phyloP scores from a whole-genome alignment of 1,140 invertebrate genomes.

The Bradysia coprophila region DNA sequence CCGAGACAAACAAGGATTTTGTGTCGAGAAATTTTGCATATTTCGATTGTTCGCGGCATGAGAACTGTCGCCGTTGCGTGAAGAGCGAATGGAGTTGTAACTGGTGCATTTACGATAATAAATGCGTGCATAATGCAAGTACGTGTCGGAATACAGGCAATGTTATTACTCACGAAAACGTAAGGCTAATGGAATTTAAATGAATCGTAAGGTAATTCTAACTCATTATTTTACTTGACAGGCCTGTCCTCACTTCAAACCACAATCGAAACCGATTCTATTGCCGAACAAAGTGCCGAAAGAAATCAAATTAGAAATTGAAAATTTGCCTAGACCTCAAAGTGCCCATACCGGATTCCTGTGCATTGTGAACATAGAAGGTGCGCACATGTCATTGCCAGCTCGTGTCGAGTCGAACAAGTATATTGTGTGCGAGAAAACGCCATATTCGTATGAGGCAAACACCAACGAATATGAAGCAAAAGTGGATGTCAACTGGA shows the following conservation, averaged over 20 bases:
- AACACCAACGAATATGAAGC: conserved; percentile 72
- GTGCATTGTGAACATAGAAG: conserved; percentile 80
- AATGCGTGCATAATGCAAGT: conserved; percentile 74
- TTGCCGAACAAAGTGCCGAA: conserved; percentile 76
- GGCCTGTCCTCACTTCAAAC: conserved; percentile 66
- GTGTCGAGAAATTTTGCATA: conserved; percentile 85
- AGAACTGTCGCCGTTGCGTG: conserved; percentile 69
- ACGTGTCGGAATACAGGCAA: conserved; percentile 50
- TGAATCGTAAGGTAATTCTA: not conserved
- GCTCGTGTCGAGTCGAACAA: conserved; percentile 66
- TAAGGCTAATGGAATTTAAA: conserved; percentile 24
- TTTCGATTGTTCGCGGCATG: conserved; percentile 82
- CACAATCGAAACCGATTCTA: conserved; percentile 42
- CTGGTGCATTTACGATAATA: conserved; percentile 93
- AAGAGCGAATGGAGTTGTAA: conserved; percentile 80
- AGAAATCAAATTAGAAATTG: conserved; percentile 72
- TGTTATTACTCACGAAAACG: conserved; percentile 67
- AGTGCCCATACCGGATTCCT: conserved; percentile 72
- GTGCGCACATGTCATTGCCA: conserved; percentile 70
- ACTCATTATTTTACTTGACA: conserved; percentile 9
- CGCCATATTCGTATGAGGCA: conserved; percentile 76
- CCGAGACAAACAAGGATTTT: conserved; percentile 88
- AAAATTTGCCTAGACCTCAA: conserved; percentile 75
- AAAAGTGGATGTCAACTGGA: conserved; percentile 80
- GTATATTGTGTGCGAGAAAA: conserved; percentile 77